Evolutionary conservation across 2,888 invertebrate genomes (phyloP), one percentile per base, ranked within the genome.

Genomic region (Synergus laeviventris): DNA sequence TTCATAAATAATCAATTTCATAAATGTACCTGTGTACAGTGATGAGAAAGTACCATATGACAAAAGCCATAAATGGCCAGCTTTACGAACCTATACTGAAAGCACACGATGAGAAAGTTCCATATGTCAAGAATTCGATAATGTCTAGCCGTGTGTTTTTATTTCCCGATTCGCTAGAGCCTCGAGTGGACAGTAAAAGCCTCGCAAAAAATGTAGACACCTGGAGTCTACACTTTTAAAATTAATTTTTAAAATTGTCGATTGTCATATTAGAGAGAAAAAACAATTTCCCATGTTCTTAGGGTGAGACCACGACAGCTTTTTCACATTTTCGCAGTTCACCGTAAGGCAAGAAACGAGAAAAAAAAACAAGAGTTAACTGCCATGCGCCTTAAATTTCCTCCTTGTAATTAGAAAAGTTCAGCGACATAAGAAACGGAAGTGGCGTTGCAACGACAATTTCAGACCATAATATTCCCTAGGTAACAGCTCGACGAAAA

Each of bases 391-490:
- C 70, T 73, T 77, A 79, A 79, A 81, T 81, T 80, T 76, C 77
- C 80, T 78, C 66, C 70, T 66, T 76, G 80, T 81, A 81, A 81
- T 81, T 81, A 81, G 77, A 82, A 81, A 81, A 78, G 75, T 79
- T 78, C 75, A 79, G 76, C 73, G 74, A 59, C 61, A 42, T 74
- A 75, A 76, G 70, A 73, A 60, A 74, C 76, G 76, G 66, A 45
- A 75, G 61, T 31, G 75, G 70, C n/a, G 9, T 42, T 66, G 16
- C 24, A 24, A 66, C 66, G 66, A 66, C 66, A 21, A 70, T 66
- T 66, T 45, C 66, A 66, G 66, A 66, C 24, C 45, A 66, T 70
- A 49, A 70, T 45, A 70, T 70, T 70, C 45, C 16, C 31, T 45
- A 70, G 45, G 66, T 49, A 70, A 31, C 66, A 70, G 66, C 24